Evolutionary conservation across 2,888 invertebrate genomes (phyloP).

Genomic region (Dolichopus griseipennis): DNA sequence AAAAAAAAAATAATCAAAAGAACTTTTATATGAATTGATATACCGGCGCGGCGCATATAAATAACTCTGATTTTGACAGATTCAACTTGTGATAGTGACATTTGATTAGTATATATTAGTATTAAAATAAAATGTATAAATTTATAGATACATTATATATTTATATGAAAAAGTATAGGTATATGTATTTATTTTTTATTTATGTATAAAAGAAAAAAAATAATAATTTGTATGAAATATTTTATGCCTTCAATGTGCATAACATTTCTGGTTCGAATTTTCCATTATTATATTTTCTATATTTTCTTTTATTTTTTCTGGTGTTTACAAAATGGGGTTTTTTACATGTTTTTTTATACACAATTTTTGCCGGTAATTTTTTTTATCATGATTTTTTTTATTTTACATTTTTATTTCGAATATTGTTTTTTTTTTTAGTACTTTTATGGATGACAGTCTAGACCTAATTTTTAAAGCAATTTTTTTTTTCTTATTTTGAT

Average conservation of each 20-base stretch:
- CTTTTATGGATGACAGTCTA: constrained; percentile 8
- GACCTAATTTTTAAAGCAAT: constrained; percentile 9
- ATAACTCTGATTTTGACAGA: constrained; percentile 13
- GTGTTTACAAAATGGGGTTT: constrained; percentile 3
- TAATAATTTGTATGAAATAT: not conserved
- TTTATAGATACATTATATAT: too few species aligned
- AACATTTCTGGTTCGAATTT: not conserved
- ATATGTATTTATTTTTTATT: too few species aligned
- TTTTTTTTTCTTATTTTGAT: not conserved
- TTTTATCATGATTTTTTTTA: not conserved
- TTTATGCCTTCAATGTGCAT: constrained; percentile 1
- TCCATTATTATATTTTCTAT: too few species aligned
- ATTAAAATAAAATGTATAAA: too few species aligned
- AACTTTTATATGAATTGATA: not conserved
- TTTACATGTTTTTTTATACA: constrained; percentile 1
- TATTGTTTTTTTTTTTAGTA: not conserved
- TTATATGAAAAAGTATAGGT: too few species aligned
- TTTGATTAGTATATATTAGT: constrained; percentile 8
- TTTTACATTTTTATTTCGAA: not conserved
- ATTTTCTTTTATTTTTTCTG: not conserved
- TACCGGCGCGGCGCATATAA: constrained; percentile 8
- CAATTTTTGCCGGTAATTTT: not conserved
- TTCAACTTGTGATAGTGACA: constrained; percentile 12
- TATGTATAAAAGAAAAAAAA: not conserved
- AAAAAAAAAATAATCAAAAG: constrained; percentile 6